phyloP scores from a whole-genome alignment of 1,140 invertebrate genomes.

The Choristoneura fumiferana region DNA sequence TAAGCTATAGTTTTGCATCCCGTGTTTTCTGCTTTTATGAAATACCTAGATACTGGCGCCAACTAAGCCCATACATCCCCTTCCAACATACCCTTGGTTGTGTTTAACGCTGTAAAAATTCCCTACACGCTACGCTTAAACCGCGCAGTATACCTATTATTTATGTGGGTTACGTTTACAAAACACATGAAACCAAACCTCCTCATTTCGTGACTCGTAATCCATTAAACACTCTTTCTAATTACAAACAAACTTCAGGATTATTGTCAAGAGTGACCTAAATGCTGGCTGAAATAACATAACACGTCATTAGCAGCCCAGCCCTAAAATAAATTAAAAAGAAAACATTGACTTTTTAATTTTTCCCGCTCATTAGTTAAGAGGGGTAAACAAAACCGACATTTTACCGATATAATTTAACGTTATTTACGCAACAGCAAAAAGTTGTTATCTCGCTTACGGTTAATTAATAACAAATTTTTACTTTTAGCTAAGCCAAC shows the following conservation, averaged over 20 bases:
- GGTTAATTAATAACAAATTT: neutral
- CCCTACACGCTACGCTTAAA: too few relatives aligned
- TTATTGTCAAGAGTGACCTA: neutral
- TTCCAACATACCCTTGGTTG: too few relatives aligned
- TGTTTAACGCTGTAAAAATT: too few relatives aligned
- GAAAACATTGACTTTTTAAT: constrained; percentile 36
- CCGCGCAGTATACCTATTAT: too few relatives aligned
- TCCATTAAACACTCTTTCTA: neutral
- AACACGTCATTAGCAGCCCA: neutral
- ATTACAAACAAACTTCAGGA: neutral
- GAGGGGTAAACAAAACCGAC: constrained; percentile 42
- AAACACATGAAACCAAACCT: neutral
- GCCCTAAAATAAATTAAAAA: constrained; percentile 2
- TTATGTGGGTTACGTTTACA: neutral
- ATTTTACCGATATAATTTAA: constrained; percentile 37
- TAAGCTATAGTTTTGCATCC: too few relatives aligned
- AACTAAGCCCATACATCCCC: too few relatives aligned
- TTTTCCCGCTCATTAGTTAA: constrained; percentile 26
- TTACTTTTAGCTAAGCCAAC: neutral
- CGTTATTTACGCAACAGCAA: constrained; percentile 27
- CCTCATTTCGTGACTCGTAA: constrained; percentile 9
- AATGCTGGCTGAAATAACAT: neutral
- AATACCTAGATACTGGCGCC: too few relatives aligned
- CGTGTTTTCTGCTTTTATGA: too few relatives aligned
- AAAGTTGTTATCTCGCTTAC: neutral